Conservation (phyloP, 1,140 invertebrate species). For the Vollenhovia emeryi region DNA sequence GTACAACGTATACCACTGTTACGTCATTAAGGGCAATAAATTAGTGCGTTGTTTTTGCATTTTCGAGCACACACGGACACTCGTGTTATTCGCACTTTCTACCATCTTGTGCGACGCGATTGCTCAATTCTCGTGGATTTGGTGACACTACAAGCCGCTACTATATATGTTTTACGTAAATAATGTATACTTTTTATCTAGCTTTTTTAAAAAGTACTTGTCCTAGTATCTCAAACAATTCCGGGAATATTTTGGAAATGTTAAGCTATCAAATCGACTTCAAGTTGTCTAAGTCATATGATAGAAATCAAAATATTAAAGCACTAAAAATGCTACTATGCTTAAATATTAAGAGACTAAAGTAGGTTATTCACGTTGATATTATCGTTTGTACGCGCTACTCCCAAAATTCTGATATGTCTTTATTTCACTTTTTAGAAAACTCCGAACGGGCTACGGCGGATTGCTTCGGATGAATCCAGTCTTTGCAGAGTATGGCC, state of each 20-base stretch:
- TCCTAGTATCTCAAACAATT: not conserved
- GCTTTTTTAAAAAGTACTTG: not conserved
- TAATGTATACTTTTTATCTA: not conserved
- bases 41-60: constrained; percentile 67
- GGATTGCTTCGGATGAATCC: constrained; percentile 95
- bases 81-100: constrained; percentile 65
- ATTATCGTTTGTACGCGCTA: not conserved
- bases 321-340: no score
- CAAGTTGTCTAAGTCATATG: not conserved
- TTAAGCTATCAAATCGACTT: not conserved
- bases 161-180: constrained; percentile 12
- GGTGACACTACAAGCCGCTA: not conserved
- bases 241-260: not conserved
- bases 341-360: not conserved
- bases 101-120: constrained; percentile 49
- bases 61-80: constrained; percentile 52
- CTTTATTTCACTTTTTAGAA: constrained; percentile 84
- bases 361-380: not conserved
- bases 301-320: not conserved
- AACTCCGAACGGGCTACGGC: constrained; percentile 91
- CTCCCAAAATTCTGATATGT: not conserved
- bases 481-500: constrained; percentile 93
- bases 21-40: constrained; percentile 67
- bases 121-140: not conserved
- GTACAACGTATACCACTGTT: constrained; percentile 25